These are phyloP conservation scores for Tanaodytes sp. DNA, from an alignment of 2,888 invertebrate genomes.

Conservation along the genomic window DNA sequence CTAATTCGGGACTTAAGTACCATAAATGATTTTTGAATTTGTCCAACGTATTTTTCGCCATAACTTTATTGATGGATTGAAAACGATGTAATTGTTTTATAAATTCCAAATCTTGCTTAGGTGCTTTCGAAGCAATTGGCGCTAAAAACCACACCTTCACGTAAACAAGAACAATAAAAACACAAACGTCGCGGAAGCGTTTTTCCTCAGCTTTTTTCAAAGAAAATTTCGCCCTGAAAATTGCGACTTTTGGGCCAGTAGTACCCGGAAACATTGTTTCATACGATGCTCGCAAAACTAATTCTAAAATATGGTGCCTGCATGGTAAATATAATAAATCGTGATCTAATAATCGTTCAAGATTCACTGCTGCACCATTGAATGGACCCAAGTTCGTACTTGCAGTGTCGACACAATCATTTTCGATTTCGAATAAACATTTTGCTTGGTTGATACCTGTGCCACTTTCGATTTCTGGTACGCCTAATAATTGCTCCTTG, in stretches of 20 bases:
- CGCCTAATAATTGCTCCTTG: slow-evolving; percentile 26
- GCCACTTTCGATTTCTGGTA: slow-evolving; percentile 41
- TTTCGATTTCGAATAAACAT: slow-evolving; percentile 32
- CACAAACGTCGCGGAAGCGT: slow-evolving; percentile 47
- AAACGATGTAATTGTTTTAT: background rate
- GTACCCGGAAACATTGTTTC: slow-evolving; percentile 1
- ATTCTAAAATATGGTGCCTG: background rate
- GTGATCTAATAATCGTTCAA: slow-evolving; percentile 56
- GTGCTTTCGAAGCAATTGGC: slow-evolving; percentile 3
- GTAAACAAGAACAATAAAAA: slow-evolving; percentile 51
- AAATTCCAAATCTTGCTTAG: background rate
- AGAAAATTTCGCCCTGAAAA: slow-evolving; percentile 45
- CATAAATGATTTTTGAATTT: too few species aligned
- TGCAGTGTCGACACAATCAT: slow-evolving; percentile 59
- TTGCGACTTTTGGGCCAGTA: background rate
- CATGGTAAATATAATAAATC: too few species aligned
- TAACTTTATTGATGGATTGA: background rate
- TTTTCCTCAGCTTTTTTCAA: slow-evolving; percentile 14
- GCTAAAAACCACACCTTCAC: slow-evolving; percentile 48
- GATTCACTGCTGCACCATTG: slow-evolving; percentile 49
- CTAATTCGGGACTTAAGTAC: slow-evolving; percentile 8
- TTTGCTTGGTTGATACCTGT: slow-evolving; percentile 49
- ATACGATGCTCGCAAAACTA: background rate
- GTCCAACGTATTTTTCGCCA: background rate
- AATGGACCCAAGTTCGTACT: slow-evolving; percentile 56